Evolutionary conservation across 2,113 vertebrate species (phyloP).

Genomic region (Pterophyllum scalare): DNA sequence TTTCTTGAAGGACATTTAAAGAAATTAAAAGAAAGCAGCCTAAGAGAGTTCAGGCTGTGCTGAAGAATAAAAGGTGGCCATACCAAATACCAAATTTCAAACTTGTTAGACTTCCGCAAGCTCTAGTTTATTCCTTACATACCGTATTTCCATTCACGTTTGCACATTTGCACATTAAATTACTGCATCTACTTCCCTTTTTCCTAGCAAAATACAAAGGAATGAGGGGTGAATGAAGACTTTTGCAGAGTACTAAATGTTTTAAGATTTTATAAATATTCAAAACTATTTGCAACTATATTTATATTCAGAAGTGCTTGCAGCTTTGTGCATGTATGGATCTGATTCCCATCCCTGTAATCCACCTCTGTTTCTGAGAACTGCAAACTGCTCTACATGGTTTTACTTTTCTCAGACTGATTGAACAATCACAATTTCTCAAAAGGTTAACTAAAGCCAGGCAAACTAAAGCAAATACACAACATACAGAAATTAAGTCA

Average conservation of each 20-base stretch:
- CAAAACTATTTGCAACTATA: slow-evolving; percentile 50
- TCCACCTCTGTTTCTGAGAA: slow-evolving; percentile 27
- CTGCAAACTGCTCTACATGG: slow-evolving; percentile 23
- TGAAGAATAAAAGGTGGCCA: neutral
- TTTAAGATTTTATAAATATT: slow-evolving; percentile 39
- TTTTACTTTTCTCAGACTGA: slow-evolving; percentile 39
- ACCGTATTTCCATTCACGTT: neutral
- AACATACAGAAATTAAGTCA: slow-evolving; percentile 50
- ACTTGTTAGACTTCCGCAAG: neutral
- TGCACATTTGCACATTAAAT: neutral
- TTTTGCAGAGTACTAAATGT: neutral
- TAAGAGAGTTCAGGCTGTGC: neutral
- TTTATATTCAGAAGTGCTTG: slow-evolving; percentile 44
- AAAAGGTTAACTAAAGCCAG: slow-evolving; percentile 42
- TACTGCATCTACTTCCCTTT: neutral
- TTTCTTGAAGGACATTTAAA: neutral
- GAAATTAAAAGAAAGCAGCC: neutral
- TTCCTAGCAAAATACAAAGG: neutral
- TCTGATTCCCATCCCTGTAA: slow-evolving; percentile 47
- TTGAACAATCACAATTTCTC: slow-evolving; percentile 34
- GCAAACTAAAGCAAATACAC: slow-evolving; percentile 53
- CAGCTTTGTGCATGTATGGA: neutral
- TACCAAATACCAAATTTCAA: neutral
- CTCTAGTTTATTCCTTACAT: neutral
- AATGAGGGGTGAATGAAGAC: neutral